phyloP scores from a whole-genome alignment of 1,140 invertebrate genomes.

The Streblospio benedicti region DNA sequence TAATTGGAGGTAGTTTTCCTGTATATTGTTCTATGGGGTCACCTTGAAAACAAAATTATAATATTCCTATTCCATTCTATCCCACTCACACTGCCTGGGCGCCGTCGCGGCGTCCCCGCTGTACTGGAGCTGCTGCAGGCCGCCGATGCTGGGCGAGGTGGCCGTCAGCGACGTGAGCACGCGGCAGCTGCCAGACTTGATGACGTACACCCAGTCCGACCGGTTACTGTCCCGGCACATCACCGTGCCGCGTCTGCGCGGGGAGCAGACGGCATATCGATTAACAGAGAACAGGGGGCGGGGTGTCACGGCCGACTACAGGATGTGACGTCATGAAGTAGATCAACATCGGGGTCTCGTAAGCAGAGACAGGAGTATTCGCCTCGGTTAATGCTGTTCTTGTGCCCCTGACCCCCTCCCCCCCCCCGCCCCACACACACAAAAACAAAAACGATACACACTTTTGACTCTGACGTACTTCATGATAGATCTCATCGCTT shows the following conservation, averaged over 20 bases:
- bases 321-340: too few relatives aligned
- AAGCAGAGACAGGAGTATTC: background rate
- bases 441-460: too few relatives aligned
- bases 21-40: too few relatives aligned
- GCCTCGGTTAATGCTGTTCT: background rate
- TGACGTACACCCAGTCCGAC: constrained; percentile 20
- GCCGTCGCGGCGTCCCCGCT: too few relatives aligned
- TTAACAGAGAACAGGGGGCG: constrained; percentile 42
- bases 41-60: too few relatives aligned
- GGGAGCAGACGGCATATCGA: background rate
- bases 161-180: constrained; percentile 14
- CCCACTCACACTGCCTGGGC: too few relatives aligned
- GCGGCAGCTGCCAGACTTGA: constrained; percentile 16
- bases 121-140: too few relatives aligned
- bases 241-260: constrained; percentile 14
- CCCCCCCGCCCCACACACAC: background rate
- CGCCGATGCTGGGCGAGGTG: background rate
- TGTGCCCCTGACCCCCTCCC: background rate
- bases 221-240: constrained; percentile 16
- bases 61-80: too few relatives aligned
- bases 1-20: too few relatives aligned
- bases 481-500: too few relatives aligned
- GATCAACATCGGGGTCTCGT: constrained; percentile 28
- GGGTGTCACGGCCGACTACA: too few relatives aligned
- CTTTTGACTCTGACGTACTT: too few relatives aligned